These are phyloP conservation scores for Lysandra coridon DNA, from an alignment of 2,888 invertebrate genomes.

Conservation along the genomic window DNA sequence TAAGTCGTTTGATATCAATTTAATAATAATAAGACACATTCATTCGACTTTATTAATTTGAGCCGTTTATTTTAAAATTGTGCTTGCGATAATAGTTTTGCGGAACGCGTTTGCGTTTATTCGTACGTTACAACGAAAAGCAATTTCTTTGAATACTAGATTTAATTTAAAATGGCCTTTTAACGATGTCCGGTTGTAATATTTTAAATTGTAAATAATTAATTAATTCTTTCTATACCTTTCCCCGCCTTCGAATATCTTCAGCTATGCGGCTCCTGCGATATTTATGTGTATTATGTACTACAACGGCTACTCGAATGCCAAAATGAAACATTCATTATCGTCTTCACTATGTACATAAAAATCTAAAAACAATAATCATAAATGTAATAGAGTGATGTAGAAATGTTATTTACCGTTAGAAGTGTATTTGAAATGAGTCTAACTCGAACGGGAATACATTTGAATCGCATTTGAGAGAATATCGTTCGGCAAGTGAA, in stretches of 20 bases:
- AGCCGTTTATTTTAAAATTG: background rate
- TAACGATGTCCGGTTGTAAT: background rate
- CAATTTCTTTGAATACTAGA: background rate
- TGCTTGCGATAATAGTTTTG: background rate
- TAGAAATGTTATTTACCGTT: background rate
- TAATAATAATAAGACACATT: no score
- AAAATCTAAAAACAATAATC: background rate
- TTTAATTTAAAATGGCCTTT: background rate
- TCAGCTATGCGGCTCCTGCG: background rate
- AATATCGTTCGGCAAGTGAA: background rate
- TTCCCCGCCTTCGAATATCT: background rate
- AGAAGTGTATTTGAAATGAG: background rate
- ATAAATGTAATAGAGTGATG: background rate
- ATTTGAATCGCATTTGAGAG: slow-evolving; percentile 2
- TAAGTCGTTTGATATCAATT: background rate
- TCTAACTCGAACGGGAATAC: background rate
- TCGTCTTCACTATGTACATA: background rate
- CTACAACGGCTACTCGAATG: background rate
- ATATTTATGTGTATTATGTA: background rate
- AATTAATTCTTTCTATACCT: background rate
- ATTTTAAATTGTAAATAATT: background rate
- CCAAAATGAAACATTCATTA: background rate
- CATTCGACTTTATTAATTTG: background rate
- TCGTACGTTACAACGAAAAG: background rate
- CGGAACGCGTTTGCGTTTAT: slow-evolving; percentile 6